A percentile compares a stretch with the other conserved stretches of the same genome.
These are phyloP conservation scores for Scopus umbretta DNA, from an alignment of 2,113 vertebrate species.

Conservation along the genomic window DNA sequence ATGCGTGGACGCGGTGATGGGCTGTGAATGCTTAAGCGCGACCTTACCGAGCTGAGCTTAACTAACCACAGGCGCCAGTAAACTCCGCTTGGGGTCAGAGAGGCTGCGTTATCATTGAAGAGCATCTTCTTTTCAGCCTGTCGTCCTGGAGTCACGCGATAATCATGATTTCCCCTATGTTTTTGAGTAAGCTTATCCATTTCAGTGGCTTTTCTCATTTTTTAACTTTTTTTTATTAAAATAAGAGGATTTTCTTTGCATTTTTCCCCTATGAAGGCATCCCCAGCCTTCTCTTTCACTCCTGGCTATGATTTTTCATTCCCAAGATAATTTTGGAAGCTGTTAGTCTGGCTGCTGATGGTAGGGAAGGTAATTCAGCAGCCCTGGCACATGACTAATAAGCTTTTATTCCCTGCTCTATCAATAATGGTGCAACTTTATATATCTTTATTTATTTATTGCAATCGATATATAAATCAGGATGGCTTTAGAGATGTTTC, in stretches of 20 bases:
- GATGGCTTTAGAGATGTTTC: background rate
- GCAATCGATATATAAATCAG: background rate
- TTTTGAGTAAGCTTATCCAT: background rate
- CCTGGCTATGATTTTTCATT: background rate
- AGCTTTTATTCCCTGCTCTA: background rate
- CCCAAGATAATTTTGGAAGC: background rate
- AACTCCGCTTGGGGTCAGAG: background rate
- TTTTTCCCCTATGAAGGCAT: background rate
- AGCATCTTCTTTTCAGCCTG: background rate
- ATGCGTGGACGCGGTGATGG: background rate
- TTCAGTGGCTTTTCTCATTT: background rate
- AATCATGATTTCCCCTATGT: accelerated
- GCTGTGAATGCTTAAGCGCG: background rate
- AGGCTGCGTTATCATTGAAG: background rate
- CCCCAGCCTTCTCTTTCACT: background rate
- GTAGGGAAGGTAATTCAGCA: background rate
- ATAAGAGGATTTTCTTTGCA: accelerated
- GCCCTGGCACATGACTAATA: background rate
- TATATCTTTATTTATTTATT: background rate
- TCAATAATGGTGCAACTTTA: background rate
- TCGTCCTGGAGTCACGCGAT: background rate
- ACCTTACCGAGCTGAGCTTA: background rate
- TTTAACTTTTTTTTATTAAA: background rate
- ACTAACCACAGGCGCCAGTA: background rate
- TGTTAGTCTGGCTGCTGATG: background rate